Conservation (phyloP, 35 echinoderm and acorn worm genomes). For the Amphiura filiformis region DNA sequence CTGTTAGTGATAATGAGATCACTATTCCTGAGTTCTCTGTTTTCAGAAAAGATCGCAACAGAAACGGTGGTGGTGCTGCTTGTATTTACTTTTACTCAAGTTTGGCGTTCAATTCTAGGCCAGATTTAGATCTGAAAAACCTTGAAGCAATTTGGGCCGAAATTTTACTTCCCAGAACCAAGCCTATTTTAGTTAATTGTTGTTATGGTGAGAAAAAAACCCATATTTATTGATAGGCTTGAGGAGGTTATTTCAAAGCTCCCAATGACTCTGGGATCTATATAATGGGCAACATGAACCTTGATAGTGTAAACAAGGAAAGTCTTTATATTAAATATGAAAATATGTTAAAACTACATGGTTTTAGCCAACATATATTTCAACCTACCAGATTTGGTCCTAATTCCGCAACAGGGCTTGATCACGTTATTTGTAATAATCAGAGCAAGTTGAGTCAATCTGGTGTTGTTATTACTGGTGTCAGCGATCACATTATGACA, state of each 20-base stretch:
- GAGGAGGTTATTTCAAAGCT: background rate
- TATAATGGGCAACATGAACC: background rate
- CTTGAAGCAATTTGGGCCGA: background rate
- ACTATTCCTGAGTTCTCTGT: slow-evolving; percentile 1
- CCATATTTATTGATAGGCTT: background rate
- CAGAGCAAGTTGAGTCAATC: background rate
- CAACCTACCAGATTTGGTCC: slow-evolving; percentile 4
- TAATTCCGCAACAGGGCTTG: background rate
- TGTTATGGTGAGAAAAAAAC: background rate
- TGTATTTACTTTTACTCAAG: background rate
- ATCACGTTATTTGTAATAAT: background rate
- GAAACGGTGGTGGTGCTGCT: background rate
- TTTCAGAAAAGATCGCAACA: background rate
- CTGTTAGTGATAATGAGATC: background rate
- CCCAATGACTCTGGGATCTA: background rate
- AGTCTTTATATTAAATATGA: background rate
- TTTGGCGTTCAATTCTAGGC: background rate
- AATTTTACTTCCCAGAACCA: background rate
- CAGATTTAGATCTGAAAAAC: background rate
- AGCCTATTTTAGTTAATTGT: background rate
- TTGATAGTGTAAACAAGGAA: background rate
- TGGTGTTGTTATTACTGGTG: background rate
- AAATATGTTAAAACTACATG: background rate
- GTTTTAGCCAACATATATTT: background rate
- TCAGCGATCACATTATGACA: background rate